A percentile compares a stretch with the other conserved stretches of the same genome.
Evolutionary conservation across 2,888 invertebrate genomes (phyloP).

Genomic region (Scaeva pyrastri): DNA sequence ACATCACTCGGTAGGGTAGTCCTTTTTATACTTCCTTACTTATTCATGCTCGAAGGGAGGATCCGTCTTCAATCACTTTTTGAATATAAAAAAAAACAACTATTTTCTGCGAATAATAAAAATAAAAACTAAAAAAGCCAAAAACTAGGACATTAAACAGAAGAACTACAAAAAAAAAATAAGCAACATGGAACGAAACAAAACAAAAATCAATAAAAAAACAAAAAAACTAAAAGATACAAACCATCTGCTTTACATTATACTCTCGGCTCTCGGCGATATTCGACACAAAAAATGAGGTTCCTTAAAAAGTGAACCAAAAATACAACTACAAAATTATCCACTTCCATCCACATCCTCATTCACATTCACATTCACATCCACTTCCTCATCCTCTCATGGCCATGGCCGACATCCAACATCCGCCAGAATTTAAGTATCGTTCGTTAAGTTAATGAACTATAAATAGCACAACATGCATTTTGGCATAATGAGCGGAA

Average conservation of each 20-base stretch:
- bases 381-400: slow-evolving; percentile 14
- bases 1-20: neutral
- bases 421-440: slow-evolving; percentile 30
- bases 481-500: slow-evolving; percentile 32
- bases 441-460: slow-evolving; percentile 37
- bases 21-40: neutral
- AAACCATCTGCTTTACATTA: slow-evolving; percentile 33
- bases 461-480: slow-evolving; percentile 46
- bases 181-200: neutral
- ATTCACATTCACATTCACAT: slow-evolving; percentile 6
- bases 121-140: neutral
- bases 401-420: slow-evolving; percentile 24
- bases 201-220: slow-evolving; percentile 24
- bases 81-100: slow-evolving; percentile 18
- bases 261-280: neutral
- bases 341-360: slow-evolving; percentile 20
- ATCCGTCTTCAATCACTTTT: slow-evolving; percentile 33
- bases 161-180: slow-evolving; percentile 16
- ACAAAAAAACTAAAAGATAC: slow-evolving; percentile 38
- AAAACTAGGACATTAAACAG: slow-evolving; percentile 28
- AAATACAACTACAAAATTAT: slow-evolving; percentile 2
- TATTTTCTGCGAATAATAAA: neutral
- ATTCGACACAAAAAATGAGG: slow-evolving; percentile 9
- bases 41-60: neutral
- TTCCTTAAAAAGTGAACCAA: slow-evolving; percentile 31